phyloP scores from a whole-genome alignment of 2,888 invertebrate genomes.

The Heliconius charithonia region DNA sequence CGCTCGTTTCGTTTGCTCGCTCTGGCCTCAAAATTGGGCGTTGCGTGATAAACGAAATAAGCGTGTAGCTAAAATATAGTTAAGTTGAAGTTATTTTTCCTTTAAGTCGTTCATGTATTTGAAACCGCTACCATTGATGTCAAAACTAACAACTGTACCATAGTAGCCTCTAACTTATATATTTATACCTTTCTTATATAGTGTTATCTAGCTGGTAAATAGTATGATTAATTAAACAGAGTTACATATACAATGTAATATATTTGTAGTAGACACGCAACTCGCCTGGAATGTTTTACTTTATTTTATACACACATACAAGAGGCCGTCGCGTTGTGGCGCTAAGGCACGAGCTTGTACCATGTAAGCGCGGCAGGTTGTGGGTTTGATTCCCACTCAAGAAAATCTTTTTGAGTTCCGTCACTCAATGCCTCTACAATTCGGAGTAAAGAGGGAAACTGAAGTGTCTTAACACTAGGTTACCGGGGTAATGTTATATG shows the following conservation, averaged over 20 bases:
- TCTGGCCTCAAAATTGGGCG: too few species aligned
- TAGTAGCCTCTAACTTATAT: background rate
- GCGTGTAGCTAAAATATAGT: too few species aligned
- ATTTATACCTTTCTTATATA: background rate
- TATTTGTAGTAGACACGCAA: constrained; percentile 19
- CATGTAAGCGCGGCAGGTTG: rapidly evolving
- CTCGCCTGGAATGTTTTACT: background rate
- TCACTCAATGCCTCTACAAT: too few species aligned
- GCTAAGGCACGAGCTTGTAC: too few species aligned
- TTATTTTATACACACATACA: background rate
- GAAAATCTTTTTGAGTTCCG: background rate
- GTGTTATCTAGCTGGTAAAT: constrained; percentile 16
- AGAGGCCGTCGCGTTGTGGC: too few species aligned
- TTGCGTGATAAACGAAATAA: too few species aligned
- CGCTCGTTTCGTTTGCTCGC: too few species aligned
- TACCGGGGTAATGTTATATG: too few species aligned
- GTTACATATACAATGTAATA: constrained; percentile 13
- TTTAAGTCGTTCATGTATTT: background rate
- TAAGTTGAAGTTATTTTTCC: too few species aligned
- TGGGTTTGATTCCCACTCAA: background rate
- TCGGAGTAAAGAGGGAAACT: too few species aligned
- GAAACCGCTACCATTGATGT: background rate
- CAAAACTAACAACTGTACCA: background rate
- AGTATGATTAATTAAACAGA: constrained; percentile 24
- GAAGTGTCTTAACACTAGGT: too few species aligned